phyloP scores from a whole-genome alignment of 1,140 invertebrate species.

The Philopotamus ludificatus region DNA sequence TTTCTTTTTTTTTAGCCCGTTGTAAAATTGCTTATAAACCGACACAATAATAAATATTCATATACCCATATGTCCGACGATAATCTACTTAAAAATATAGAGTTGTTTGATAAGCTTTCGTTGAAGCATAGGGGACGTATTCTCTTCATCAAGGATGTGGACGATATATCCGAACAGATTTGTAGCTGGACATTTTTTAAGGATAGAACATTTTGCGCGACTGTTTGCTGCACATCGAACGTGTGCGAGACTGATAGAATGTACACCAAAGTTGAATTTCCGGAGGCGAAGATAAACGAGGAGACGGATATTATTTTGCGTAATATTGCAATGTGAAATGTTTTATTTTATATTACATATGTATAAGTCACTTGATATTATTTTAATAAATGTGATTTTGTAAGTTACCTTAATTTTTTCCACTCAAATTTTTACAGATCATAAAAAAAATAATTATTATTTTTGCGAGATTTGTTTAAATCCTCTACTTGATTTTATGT shows the following conservation, averaged over 20 bases:
- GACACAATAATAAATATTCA: conserved; percentile 8
- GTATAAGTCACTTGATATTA: not conserved
- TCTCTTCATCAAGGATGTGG: conserved; percentile 3
- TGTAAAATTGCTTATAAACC: not conserved
- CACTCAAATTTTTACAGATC: not conserved
- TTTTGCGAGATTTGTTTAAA: no score
- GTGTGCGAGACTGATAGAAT: conserved; percentile 7
- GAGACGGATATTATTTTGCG: not conserved
- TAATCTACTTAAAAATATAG: not conserved
- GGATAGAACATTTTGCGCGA: not conserved
- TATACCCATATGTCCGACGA: not conserved
- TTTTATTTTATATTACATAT: not conserved
- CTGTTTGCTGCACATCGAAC: not conserved
- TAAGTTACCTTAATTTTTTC: not conserved
- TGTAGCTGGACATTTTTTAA: not conserved
- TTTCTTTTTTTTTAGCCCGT: conserved; percentile 5
- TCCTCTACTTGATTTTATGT: no score
- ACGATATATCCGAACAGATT: not conserved
- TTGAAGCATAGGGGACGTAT: not conserved
- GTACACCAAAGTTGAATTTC: conserved; percentile 10
- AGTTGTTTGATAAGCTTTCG: conserved; percentile 4
- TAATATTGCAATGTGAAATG: not conserved
- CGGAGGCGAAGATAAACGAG: conserved; percentile 1
- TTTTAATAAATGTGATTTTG: not conserved
- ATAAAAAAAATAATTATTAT: no score